phyloP scores from a whole-genome alignment of 2,888 invertebrate genomes.

The Poecilobothrus nobilitatus region DNA sequence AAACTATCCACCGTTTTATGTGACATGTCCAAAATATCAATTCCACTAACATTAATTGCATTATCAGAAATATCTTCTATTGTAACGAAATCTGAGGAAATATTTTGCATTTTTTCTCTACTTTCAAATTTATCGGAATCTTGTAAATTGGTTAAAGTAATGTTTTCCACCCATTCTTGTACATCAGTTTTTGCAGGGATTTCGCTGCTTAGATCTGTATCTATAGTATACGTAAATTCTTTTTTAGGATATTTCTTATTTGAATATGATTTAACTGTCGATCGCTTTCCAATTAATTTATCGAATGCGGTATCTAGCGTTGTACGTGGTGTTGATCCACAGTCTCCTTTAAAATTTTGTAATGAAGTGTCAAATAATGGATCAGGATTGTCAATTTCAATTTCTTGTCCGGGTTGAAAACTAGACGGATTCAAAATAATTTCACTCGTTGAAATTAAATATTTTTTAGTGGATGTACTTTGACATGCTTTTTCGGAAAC shows the following conservation, averaged over 20 bases:
- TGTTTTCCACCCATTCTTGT: slow-evolving; percentile 27
- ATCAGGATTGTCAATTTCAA: not conserved
- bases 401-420: not conserved
- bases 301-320: slow-evolving; percentile 30
- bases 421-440: slow-evolving; percentile 9
- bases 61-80: not conserved
- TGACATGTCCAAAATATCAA: slow-evolving; percentile 34
- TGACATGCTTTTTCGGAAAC: not conserved
- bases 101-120: not conserved
- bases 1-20: slow-evolving; percentile 26
- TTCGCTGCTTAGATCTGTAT: no score
- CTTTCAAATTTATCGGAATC: not conserved
- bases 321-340: not conserved
- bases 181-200: slow-evolving; percentile 21
- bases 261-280: no score
- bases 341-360: slow-evolving; percentile 1
- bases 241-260: no score
- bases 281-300: slow-evolving; percentile 25
- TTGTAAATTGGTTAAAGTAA: not conserved
- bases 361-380: not conserved
- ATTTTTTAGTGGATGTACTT: not conserved
- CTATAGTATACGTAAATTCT: no score
- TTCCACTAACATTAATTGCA: slow-evolving; percentile 34
- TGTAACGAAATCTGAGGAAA: not conserved
- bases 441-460: slow-evolving; percentile 6